Evolutionary conservation across 2,888 invertebrate species (phyloP).

Genomic region (Helicoverpa assulta): DNA sequence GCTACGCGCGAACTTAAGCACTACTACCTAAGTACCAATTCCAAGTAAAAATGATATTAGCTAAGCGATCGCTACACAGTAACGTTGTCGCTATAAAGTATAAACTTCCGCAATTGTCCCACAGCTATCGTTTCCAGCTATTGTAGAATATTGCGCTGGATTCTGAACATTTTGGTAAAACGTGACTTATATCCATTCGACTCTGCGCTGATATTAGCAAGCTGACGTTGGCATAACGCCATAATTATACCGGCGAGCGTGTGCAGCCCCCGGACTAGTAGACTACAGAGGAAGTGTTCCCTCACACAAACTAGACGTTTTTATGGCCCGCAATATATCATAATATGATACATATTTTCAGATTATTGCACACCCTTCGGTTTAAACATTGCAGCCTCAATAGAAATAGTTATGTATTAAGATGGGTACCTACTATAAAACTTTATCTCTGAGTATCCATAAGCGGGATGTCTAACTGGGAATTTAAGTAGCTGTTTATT

Average conservation of each 20-base stretch:
- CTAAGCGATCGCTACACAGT: slow-evolving; percentile 52
- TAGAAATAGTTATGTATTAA: neutral
- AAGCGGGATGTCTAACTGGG: too few relatives aligned
- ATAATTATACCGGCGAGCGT: slow-evolving; percentile 78
- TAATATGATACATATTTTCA: slow-evolving; percentile 65
- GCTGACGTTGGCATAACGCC: slow-evolving; percentile 82
- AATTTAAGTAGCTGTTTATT: too few relatives aligned
- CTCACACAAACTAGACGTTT: slow-evolving; percentile 77
- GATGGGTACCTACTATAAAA: neutral
- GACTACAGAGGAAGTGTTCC: slow-evolving; percentile 73
- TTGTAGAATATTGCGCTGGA: slow-evolving; percentile 72
- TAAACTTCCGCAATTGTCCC: slow-evolving; percentile 74
- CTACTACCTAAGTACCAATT: slow-evolving; percentile 28
- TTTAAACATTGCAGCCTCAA: slow-evolving; percentile 19
- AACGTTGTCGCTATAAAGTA: slow-evolving; percentile 74
- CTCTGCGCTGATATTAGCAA: slow-evolving; percentile 77
- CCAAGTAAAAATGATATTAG: slow-evolving; percentile 42
- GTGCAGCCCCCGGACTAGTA: slow-evolving; percentile 70
- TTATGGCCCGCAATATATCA: slow-evolving; percentile 75
- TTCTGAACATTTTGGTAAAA: slow-evolving; percentile 80
- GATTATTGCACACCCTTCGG: slow-evolving; percentile 43
- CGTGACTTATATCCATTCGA: slow-evolving; percentile 80
- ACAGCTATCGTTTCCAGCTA: slow-evolving; percentile 69
- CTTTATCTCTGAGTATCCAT: neutral
- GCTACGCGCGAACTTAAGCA: slow-evolving; percentile 4